Conservation (phyloP, 2,888 invertebrate genomes). For the Gnatocerus cornutus region DNA sequence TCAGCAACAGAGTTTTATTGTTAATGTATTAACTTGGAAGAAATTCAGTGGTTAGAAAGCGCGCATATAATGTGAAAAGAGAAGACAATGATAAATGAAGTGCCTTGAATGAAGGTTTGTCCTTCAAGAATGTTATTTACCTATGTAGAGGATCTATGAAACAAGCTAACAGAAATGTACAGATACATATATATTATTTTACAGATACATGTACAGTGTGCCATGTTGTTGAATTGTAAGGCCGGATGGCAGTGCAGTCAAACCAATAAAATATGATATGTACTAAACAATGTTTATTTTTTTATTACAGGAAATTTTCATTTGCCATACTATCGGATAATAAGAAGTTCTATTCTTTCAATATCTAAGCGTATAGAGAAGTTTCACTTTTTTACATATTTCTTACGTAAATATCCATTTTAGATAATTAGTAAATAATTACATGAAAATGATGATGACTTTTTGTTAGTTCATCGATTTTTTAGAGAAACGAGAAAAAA, state of each 20-base stretch:
- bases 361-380: no score
- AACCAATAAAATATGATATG: conserved; percentile 67
- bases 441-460: no score
- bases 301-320: no score
- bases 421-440: no score
- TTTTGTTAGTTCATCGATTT: no score
- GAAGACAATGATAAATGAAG: conserved; percentile 66
- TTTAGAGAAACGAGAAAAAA: no score
- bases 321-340: no score
- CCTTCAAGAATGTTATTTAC: conserved; percentile 64
- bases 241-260: conserved; percentile 69
- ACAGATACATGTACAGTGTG: conserved; percentile 70
- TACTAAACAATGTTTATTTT: conserved; percentile 54
- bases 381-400: no score
- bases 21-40: conserved; percentile 31
- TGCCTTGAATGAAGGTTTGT: conserved; percentile 62
- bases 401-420: no score
- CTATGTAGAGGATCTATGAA: conserved; percentile 65
- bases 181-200: conserved; percentile 67
- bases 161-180: conserved; percentile 66
- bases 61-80: conserved; percentile 49
- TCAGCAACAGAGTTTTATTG: conserved; percentile 50
- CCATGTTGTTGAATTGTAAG: conserved; percentile 69
- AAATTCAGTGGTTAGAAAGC: conserved; percentile 39
- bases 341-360: no score